A percentile compares a stretch with the other conserved stretches of the same genome.
Evolutionary conservation across 2,797 vertebrate genomes (phyloP).

Genomic region (Siniperca scherzeri): DNA sequence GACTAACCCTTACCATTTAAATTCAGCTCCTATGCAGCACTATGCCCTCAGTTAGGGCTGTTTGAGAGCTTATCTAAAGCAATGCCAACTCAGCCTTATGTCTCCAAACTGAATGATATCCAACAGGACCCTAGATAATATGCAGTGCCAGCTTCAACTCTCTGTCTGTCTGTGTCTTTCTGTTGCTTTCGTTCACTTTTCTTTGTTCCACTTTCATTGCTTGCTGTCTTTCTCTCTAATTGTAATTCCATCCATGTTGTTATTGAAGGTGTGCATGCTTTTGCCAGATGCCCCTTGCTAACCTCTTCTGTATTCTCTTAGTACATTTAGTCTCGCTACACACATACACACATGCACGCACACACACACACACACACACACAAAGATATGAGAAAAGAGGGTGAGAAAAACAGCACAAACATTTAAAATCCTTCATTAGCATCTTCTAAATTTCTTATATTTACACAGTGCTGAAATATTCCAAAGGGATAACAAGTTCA

Average conservation of each 20-base stretch:
- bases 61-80: constrained; percentile 46
- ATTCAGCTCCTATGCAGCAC: constrained; percentile 27
- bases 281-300: constrained; percentile 43
- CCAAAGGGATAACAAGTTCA: constrained; percentile 41
- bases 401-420: constrained; percentile 7
- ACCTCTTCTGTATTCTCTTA: constrained; percentile 33
- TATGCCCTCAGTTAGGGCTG: constrained; percentile 17
- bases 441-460: constrained; percentile 48
- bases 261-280: constrained; percentile 24
- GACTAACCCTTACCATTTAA: constrained; percentile 13
- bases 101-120: constrained; percentile 71
- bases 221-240: constrained; percentile 29
- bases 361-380: constrained; percentile 18
- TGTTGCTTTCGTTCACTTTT: constrained; percentile 46
- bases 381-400: neutral
- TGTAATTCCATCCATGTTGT: constrained; percentile 47
- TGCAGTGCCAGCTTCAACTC: constrained; percentile 55
- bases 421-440: constrained; percentile 45
- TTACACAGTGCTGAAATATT: constrained; percentile 31
- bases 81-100: constrained; percentile 63
- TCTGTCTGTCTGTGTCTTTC: constrained; percentile 37
- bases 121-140: constrained; percentile 71
- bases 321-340: constrained; percentile 17
- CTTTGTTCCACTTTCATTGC: constrained; percentile 55
- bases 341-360: neutral